Conservation (phyloP, 2,888 invertebrate species). For the Amiota mariae region DNA sequence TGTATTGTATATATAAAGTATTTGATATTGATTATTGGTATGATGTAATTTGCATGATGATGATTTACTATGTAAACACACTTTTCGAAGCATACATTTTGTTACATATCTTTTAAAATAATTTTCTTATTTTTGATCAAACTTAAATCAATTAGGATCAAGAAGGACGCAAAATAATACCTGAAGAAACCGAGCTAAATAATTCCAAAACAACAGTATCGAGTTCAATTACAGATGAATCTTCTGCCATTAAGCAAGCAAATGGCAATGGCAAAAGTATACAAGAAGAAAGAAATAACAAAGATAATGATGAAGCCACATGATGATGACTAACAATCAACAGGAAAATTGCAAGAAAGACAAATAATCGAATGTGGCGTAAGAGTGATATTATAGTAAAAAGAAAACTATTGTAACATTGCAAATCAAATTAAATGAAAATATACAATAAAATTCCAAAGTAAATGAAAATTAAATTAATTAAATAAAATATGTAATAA, state of each 20-base stretch:
- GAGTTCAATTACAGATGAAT: slow-evolving; percentile 47
- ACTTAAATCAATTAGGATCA: slow-evolving; percentile 61
- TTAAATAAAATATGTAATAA: not conserved
- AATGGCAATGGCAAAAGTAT: slow-evolving; percentile 61
- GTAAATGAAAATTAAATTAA: slow-evolving; percentile 10
- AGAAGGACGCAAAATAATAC: slow-evolving; percentile 78
- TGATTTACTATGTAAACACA: no score
- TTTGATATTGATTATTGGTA: no score
- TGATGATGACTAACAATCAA: slow-evolving; percentile 50
- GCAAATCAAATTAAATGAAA: not conserved
- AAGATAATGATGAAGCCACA: slow-evolving; percentile 55
- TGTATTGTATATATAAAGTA: no score
- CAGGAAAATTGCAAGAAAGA: not conserved
- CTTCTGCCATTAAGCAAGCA: slow-evolving; percentile 36
- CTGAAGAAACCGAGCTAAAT: slow-evolving; percentile 75
- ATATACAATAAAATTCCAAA: slow-evolving; percentile 23
- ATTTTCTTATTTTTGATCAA: no score
- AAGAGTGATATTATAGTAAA: slow-evolving; percentile 59
- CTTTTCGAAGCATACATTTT: no score
- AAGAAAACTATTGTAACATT: slow-evolving; percentile 29
- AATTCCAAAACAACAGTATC: slow-evolving; percentile 61
- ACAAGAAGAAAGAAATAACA: slow-evolving; percentile 51
- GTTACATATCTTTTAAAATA: no score
- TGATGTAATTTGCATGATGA: no score
- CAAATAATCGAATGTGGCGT: slow-evolving; percentile 43